Evolutionary conservation across 2,888 invertebrate species (phyloP).

Genomic region (Pandemis heparana): DNA sequence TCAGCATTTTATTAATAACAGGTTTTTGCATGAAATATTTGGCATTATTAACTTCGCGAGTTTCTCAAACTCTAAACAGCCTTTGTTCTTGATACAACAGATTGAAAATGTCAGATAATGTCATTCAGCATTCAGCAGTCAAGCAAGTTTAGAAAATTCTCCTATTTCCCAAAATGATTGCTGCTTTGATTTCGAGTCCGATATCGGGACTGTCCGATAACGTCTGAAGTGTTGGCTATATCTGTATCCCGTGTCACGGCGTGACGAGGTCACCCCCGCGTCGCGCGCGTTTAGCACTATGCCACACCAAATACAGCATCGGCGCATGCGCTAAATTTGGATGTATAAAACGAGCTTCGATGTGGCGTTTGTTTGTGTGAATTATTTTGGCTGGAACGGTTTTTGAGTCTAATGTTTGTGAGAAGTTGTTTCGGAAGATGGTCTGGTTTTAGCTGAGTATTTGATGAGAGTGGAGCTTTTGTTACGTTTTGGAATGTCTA

Average conservation of each 20-base stretch:
- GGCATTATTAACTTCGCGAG: too few relatives aligned
- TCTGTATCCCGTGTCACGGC: slow-evolving; percentile 51
- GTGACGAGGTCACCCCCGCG: slow-evolving; percentile 59
- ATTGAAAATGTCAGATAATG: too few relatives aligned
- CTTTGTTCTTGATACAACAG: too few relatives aligned
- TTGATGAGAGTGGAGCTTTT: too few relatives aligned
- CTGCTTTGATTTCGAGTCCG: background rate
- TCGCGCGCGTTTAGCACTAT: slow-evolving; percentile 37
- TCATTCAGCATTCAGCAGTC: too few relatives aligned
- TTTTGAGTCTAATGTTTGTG: background rate
- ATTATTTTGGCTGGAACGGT: background rate
- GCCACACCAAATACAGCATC: slow-evolving; percentile 39
- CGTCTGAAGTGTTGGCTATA: slow-evolving; percentile 11
- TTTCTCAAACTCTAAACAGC: too few relatives aligned
- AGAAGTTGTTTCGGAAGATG: background rate
- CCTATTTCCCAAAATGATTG: too few relatives aligned
- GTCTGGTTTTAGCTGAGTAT: background rate
- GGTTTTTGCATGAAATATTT: background rate
- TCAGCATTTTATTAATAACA: background rate
- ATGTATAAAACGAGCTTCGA: slow-evolving; percentile 17
- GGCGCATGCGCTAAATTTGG: slow-evolving; percentile 37
- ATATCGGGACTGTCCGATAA: background rate
- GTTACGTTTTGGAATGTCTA: too few relatives aligned
- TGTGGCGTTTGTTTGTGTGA: background rate
- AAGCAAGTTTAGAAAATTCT: too few relatives aligned